Evolutionary conservation across 2,797 vertebrate genomes (phyloP).

Genomic region (Picus viridis): DNA sequence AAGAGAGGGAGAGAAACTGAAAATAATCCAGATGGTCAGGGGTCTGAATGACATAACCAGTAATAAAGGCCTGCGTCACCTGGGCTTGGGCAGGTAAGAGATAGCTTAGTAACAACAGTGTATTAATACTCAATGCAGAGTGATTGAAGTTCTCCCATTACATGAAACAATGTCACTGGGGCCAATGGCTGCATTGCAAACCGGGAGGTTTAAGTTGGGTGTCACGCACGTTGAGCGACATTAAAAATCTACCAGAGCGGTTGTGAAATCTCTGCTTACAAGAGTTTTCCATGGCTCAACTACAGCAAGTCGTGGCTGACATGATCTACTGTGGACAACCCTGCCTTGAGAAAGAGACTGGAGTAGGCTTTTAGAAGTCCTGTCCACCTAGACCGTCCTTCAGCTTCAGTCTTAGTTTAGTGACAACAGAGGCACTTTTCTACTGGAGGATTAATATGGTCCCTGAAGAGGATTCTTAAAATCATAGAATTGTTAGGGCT

Average conservation of each 20-base stretch:
- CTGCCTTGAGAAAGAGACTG: background rate
- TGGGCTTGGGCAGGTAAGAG: background rate
- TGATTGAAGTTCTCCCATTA: background rate
- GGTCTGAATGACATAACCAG: accelerated
- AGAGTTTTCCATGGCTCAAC: background rate
- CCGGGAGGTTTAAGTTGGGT: background rate
- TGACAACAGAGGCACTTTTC: accelerated
- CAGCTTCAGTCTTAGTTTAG: background rate
- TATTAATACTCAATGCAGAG: background rate
- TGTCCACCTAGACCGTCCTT: background rate
- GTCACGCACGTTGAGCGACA: accelerated
- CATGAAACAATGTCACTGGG: background rate
- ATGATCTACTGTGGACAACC: background rate
- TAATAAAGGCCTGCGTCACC: background rate
- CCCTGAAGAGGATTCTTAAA: background rate
- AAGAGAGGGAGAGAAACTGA: background rate
- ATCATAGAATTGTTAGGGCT: no score
- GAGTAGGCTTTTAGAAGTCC: background rate
- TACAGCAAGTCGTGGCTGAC: background rate
- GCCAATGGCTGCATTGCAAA: background rate
- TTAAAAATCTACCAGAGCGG: background rate
- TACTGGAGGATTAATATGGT: background rate
- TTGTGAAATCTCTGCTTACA: background rate
- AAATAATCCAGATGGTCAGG: background rate
- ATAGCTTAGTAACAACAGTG: background rate